Conservation (phyloP, 2,797 vertebrate species). For the Percopsis omiscomaycus region DNA sequence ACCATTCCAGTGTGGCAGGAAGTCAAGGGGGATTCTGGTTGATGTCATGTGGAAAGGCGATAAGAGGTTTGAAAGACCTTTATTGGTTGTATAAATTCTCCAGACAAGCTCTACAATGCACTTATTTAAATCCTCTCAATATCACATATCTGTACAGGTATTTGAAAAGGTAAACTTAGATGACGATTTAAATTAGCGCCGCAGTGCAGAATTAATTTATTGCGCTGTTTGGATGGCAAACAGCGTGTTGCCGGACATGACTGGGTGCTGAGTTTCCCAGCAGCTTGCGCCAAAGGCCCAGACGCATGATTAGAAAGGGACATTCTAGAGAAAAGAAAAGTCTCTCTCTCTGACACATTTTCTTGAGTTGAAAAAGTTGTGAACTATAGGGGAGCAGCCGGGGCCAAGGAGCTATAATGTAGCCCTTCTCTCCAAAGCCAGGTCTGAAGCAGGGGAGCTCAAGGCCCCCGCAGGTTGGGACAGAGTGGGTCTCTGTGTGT, state of each 20-base stretch:
- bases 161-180: constrained; percentile 47
- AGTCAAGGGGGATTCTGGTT: constrained; percentile 40
- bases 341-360: constrained; percentile 55
- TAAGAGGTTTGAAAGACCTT: constrained; percentile 39
- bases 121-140: constrained; percentile 56
- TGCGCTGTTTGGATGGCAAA: constrained; percentile 60
- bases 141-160: constrained; percentile 60
- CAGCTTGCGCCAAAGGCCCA: constrained; percentile 51
- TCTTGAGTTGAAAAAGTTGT: constrained; percentile 63
- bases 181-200: constrained; percentile 46
- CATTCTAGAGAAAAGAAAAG: constrained; percentile 56
- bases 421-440: constrained; percentile 72
- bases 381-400: constrained; percentile 64
- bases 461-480: constrained; percentile 52
- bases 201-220: constrained; percentile 52
- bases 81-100: constrained; percentile 49
- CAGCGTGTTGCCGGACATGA: constrained; percentile 60
- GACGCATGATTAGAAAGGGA: constrained; percentile 58
- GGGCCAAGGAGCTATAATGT: constrained; percentile 73
- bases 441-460: constrained; percentile 72
- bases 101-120: constrained; percentile 45
- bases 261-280: constrained; percentile 54
- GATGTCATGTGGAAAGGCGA: constrained; percentile 37
- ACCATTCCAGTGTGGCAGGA: constrained; percentile 22
- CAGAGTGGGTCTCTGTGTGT: constrained; percentile 72